Evolutionary conservation across 92 coral and sea anemone genomes (phyloP).

Genomic region (Palythoa grandis): DNA sequence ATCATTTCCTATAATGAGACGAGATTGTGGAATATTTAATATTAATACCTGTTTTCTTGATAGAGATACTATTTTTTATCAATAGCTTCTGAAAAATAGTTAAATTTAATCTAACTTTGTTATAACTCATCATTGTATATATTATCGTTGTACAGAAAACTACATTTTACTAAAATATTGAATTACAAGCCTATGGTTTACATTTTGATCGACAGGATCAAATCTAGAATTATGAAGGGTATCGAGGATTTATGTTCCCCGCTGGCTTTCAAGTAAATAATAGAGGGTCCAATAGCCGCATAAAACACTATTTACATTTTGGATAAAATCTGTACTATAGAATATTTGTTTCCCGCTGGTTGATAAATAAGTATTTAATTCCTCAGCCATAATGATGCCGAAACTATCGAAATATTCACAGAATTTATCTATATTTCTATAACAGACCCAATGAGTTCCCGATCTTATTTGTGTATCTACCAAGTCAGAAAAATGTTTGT

Average conservation of each 20-base stretch:
- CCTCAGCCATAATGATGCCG: conserved; percentile 11
- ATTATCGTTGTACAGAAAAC: too few species aligned
- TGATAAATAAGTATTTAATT: background rate
- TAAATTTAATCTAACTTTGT: too few species aligned
- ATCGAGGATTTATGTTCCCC: background rate
- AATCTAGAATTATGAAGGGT: background rate
- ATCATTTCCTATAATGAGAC: too few species aligned
- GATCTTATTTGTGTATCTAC: too few species aligned
- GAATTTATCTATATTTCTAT: background rate
- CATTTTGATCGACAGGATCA: background rate
- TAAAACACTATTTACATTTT: background rate
- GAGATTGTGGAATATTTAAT: too few species aligned
- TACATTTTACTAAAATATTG: background rate
- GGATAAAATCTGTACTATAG: background rate
- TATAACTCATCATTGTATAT: too few species aligned
- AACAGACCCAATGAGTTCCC: background rate
- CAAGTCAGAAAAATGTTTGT: too few species aligned
- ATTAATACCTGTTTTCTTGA: too few species aligned
- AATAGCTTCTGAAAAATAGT: too few species aligned
- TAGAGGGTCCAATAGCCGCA: background rate
- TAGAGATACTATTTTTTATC: too few species aligned
- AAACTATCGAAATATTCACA: conserved; percentile 44
- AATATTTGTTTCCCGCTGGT: background rate
- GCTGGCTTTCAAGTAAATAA: background rate
- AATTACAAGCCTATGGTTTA: background rate